These are phyloP conservation scores for Bombyx mori DNA, from an alignment of 1,140 invertebrate genomes.

Conservation along the genomic window DNA sequence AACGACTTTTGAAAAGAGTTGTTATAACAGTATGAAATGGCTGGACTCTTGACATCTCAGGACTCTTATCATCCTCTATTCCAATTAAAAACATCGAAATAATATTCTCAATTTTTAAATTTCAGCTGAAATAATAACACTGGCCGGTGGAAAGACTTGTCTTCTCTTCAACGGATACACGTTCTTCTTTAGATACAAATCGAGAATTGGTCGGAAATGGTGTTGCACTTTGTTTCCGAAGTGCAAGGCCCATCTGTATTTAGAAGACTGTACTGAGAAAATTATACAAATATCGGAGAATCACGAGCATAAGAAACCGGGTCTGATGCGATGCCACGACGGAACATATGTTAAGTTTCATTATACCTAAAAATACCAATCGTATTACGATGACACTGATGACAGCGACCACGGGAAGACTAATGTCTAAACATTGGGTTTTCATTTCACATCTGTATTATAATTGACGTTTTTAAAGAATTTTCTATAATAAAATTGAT, in stretches of 20 bases:
- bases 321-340: slow-evolving; percentile 7
- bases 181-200: slow-evolving; percentile 38
- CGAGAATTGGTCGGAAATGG: slow-evolving; percentile 30
- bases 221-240: slow-evolving; percentile 36
- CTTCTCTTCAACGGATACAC: slow-evolving; percentile 31
- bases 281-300: slow-evolving; percentile 4
- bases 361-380: not conserved
- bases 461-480: not conserved
- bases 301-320: slow-evolving; percentile 6
- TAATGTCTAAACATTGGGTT: not conserved
- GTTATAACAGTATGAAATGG: no score
- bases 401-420: not conserved
- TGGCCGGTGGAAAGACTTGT: slow-evolving; percentile 30
- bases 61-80: no score
- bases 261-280: slow-evolving; percentile 13
- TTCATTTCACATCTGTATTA: not conserved
- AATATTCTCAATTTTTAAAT: slow-evolving; percentile 7
- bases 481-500: not conserved
- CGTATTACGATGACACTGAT: not conserved
- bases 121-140: slow-evolving; percentile 29
- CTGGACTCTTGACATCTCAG: no score
- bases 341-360: slow-evolving; percentile 9
- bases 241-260: slow-evolving; percentile 25
- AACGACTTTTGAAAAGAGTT: no score
- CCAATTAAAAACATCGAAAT: no score